Evolutionary conservation across 2,888 invertebrate genomes (phyloP).

Genomic region (Pegoplata infirma): DNA sequence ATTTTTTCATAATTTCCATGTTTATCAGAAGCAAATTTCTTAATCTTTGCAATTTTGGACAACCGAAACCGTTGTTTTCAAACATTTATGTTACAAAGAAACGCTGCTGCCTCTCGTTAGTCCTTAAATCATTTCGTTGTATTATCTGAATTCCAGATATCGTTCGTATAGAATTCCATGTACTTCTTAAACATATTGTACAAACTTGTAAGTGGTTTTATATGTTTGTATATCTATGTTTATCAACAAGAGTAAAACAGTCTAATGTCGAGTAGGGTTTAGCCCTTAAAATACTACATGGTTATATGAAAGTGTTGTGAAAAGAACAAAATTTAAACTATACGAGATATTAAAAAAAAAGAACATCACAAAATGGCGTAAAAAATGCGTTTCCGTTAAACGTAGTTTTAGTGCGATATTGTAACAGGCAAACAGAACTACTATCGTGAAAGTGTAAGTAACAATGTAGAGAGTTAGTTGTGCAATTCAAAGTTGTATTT

Average conservation of each 20-base stretch:
- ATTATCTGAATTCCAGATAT: too few relatives aligned
- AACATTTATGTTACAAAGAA: too few relatives aligned
- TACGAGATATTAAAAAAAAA: background rate
- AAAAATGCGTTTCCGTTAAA: slow-evolving; percentile 35
- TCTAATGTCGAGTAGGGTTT: background rate
- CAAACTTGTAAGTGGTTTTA: background rate
- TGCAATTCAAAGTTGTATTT: background rate
- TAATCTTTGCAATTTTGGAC: too few relatives aligned
- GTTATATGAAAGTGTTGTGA: background rate
- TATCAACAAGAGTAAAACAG: background rate
- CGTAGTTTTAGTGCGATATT: slow-evolving; percentile 15
- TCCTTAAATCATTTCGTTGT: too few relatives aligned
- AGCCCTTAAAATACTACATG: background rate
- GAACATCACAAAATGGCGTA: background rate
- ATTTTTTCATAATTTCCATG: too few relatives aligned
- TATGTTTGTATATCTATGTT: background rate
- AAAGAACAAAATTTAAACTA: background rate
- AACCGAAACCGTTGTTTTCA: too few relatives aligned
- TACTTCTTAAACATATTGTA: background rate
- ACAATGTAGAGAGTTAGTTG: background rate
- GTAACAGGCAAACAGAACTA: slow-evolving; percentile 20
- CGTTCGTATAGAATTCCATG: too few relatives aligned
- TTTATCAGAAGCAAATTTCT: too few relatives aligned
- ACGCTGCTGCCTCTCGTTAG: too few relatives aligned
- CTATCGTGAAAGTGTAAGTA: background rate